A percentile compares a stretch with the other conserved stretches of the same genome.
These are phyloP conservation scores for Poeciliopsis prolifica DNA, from an alignment of 2,113 vertebrate species.

Conservation along the genomic window DNA sequence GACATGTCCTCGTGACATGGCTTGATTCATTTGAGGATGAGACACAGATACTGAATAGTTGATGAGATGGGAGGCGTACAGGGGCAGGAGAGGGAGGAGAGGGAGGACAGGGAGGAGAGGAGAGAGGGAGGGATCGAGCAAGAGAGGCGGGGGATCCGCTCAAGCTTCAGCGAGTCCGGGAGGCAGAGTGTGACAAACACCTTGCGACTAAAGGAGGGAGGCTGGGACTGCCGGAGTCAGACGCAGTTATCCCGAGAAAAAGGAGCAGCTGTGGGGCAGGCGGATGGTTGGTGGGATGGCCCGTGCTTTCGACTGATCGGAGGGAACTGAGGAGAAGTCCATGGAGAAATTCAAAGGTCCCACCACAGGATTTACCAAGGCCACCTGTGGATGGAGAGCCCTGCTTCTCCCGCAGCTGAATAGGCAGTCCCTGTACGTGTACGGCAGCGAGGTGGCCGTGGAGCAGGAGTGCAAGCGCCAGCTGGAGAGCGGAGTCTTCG, in stretches of 20 bases:
- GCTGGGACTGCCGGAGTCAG: constrained; percentile 44
- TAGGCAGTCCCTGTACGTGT: constrained; percentile 79
- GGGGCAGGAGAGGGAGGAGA: constrained; percentile 58
- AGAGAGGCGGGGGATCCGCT: constrained; percentile 59
- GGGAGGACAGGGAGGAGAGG: constrained; percentile 51
- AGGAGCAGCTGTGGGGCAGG: constrained; percentile 27
- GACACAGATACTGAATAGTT: constrained; percentile 82
- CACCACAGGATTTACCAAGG: constrained; percentile 40
- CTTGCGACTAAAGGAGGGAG: constrained; percentile 53
- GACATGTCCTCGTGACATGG: constrained; percentile 66
- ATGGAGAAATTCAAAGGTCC: constrained; percentile 72
- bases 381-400: constrained; percentile 74
- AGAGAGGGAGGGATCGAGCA: constrained; percentile 52
- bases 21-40: constrained; percentile 76
- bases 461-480: constrained; percentile 77
- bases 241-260: constrained; percentile 29
- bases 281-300: constrained; percentile 62
- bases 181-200: constrained; percentile 71
- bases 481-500: constrained; percentile 73
- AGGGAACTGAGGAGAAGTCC: constrained; percentile 27
- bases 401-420: constrained; percentile 80
- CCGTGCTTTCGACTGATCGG: constrained; percentile 42
- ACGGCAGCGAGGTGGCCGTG: constrained; percentile 82
- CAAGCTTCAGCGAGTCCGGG: constrained; percentile 52
- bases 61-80: constrained; percentile 74